Evolutionary conservation across 2,888 invertebrate species (phyloP).

Genomic region (Trypoxylon attenuatum): DNA sequence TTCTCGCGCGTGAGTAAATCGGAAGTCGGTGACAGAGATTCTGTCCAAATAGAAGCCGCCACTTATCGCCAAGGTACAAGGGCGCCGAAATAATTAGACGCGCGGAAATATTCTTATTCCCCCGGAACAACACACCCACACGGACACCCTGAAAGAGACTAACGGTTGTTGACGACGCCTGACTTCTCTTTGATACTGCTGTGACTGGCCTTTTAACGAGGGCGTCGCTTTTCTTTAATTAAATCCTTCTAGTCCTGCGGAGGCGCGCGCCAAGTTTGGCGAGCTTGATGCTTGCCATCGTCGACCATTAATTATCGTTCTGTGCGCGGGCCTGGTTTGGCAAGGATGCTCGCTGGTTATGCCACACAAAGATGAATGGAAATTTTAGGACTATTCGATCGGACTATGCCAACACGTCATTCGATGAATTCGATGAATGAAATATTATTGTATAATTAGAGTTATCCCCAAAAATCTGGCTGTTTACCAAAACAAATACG

Average conservation of each 20-base stretch:
- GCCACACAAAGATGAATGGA: too few species aligned
- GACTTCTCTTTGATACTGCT: conserved; percentile 6
- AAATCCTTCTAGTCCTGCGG: conserved; percentile 18
- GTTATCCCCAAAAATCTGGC: too few species aligned
- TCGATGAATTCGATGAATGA: too few species aligned
- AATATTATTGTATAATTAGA: too few species aligned
- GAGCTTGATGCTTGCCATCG: neutral
- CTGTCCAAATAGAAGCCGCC: conserved; percentile 41
- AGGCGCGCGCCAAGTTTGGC: conserved; percentile 7
- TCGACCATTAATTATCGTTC: conserved; percentile 20
- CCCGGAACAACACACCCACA: neutral
- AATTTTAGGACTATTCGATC: too few species aligned
- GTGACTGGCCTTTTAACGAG: conserved; percentile 24
- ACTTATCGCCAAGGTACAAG: conserved; percentile 25
- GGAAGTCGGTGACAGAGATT: conserved; percentile 23
- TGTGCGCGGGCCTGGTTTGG: too few species aligned
- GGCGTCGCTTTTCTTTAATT: conserved; percentile 25
- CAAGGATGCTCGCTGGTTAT: too few species aligned
- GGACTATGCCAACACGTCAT: too few species aligned
- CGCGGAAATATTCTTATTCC: neutral
- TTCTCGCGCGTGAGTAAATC: conserved; percentile 15
- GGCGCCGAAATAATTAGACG: conserved; percentile 38
- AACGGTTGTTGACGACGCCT: conserved; percentile 9
- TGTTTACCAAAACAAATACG: too few species aligned
- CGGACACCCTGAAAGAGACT: neutral